Base-by-base conservation (phyloP, 92 coral and sea anemone species). In the Zoanthus solanderi region DNA sequence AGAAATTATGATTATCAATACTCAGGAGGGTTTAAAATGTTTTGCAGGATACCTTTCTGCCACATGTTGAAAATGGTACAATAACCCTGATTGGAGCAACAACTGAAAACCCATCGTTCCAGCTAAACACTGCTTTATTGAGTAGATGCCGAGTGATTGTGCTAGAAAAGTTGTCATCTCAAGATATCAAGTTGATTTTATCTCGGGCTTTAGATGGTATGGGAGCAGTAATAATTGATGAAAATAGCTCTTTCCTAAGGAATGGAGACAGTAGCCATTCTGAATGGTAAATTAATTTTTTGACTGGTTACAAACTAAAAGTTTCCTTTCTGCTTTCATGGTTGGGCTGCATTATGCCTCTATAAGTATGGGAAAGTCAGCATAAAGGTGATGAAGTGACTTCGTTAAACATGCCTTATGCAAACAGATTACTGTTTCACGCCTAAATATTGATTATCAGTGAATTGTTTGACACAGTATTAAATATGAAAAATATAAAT, bases 81-180 rank as follows among this genome's bases (percentile, higher is more conserved):
- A 97, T 97, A 78, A 95, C 97, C 30, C 80, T 97, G 85, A 97
- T 97, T 68, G 99, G 99, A 69, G 99, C 99, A 67, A 97, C 99
- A 10, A 97, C 99, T 16, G 99, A 97, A 80, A 97, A 97, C 84
- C 99, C 99, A 0, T 97, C 99, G n/a, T 97, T 97, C 84, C 98
- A 97, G 77, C 92, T 97, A 8, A 97, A 97, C 83, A 93, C 94
- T 71, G 99, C 99, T 4, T 92, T 97, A 71, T 93, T 97, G 8
- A 97, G 99, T 82, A 90, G 99, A 56, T 97, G 98, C 58, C 66
- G 97, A 84, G 99, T 97, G 15, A 92, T 97, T 52, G 99, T 97
- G 81, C 92, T 97, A 15, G 98, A 97, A 60, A 97, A 97, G 78
- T 92, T 97, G 32, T 84, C 98, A 6, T 46, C 93, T 10, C 94